Evolutionary conservation across 1,140 invertebrate species (phyloP), one percentile per base, ranked within the genome.

Genomic region (Nilaparvata lugens): DNA sequence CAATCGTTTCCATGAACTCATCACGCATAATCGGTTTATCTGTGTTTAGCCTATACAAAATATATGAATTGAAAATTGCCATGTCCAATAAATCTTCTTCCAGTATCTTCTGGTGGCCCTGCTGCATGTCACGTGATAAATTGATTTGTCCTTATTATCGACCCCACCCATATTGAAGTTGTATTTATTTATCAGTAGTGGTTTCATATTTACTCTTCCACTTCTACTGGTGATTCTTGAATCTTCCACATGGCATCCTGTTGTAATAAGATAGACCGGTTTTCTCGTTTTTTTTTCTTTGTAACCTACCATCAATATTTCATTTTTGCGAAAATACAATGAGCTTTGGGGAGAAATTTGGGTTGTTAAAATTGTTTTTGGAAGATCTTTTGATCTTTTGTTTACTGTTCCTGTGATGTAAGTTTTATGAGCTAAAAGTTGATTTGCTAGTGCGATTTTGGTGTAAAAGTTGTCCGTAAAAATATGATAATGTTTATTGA

Each of bases 401-500:
- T 59, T 59, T n/a, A 59, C 58, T 31, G 42, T 59, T 23, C 58
- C 58, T 24, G 58, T 59, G 11, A 59, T 19, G 23, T 24, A 59
- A 28, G 45, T 59, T 45, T 38, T 60, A 23, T 53, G 19, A 14
- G 19, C 28, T 3, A 60, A 53, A 11, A 53, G 18, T 16, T 13
- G n/a, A 28, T 51, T 25, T 28, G 58, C 58, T 38, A 53, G 24
- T 11, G 58, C 51, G 13, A 60, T 21, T 53, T 53, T 60, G 19
- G 58, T 60, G 25, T 60, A 60, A 13, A 52, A 53, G 24, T 60
- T 60, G 25, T 60, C 45, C 16, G 51, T 60, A 38, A 38, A 60
- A 19, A 60, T 13, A 54, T 60, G 58, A 42, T 60, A 60, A 51
- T 31, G 19, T 53, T 53, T 60, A 38, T 60, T 48, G 16, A 52